Conservation (phyloP, 2,888 invertebrate species). For the Stenichneumon culpator region DNA sequence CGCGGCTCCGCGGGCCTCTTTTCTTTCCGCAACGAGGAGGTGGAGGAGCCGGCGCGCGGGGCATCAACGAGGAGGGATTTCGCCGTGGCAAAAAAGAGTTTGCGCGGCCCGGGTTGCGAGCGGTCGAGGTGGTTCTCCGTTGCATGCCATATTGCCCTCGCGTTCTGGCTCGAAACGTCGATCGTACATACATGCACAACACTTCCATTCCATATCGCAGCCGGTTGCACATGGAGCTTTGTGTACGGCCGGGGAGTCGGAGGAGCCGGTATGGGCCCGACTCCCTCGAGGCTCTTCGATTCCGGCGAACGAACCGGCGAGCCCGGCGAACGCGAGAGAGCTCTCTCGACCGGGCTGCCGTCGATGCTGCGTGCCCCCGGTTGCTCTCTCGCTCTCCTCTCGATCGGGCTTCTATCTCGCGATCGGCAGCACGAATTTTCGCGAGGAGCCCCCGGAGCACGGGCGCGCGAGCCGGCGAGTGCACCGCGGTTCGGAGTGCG, state of each 20-base stretch:
- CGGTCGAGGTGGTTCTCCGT: constrained; percentile 40
- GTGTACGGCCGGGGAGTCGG: constrained; percentile 15
- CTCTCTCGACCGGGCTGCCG: constrained; percentile 28
- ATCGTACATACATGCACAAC: neutral
- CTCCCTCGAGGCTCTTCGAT: constrained; percentile 61
- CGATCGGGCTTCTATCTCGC: constrained; percentile 68
- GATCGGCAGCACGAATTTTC: constrained; percentile 74
- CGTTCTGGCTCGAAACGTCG: constrained; percentile 3
- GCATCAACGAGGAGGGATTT: constrained; percentile 53
- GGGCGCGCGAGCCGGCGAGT: constrained; percentile 23
- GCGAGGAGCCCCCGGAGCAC: constrained; percentile 59
- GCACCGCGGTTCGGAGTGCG: constrained; percentile 15
- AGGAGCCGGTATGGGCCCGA: constrained; percentile 31
- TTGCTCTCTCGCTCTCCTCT: constrained; percentile 47
- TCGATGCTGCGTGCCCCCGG: constrained; percentile 62
- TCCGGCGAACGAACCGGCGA: constrained; percentile 34
- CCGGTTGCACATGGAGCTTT: neutral
- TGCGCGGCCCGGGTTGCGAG: neutral
- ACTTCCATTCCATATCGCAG: constrained; percentile 22
- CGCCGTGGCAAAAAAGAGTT: constrained; percentile 42
- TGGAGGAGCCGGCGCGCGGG: neutral
- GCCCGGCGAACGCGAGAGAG: constrained; percentile 57
- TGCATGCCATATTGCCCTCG: constrained; percentile 67
- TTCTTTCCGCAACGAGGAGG: constrained; percentile 16
- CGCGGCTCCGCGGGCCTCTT: constrained; percentile 41